Percentiles rank a stretch among this genome's conserved stretches.
phyloP scores from a whole-genome alignment of 1,140 invertebrate genomes.

The Pseudomyrmex sp. region DNA sequence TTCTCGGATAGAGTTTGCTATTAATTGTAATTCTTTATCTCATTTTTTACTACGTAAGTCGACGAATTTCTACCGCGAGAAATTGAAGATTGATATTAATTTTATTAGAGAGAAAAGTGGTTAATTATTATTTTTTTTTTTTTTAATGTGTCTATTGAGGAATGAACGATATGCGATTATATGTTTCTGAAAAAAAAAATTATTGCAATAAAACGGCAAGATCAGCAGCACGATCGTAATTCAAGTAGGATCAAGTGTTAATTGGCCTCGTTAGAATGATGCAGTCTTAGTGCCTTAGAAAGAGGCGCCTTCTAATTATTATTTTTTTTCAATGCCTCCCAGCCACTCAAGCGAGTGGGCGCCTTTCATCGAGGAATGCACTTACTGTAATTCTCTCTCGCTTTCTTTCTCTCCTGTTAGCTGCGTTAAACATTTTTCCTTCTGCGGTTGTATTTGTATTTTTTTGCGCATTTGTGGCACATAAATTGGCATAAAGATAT shows the following conservation, averaged over 20 bases:
- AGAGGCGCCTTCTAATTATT: constrained; percentile 77
- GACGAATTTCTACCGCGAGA: background rate
- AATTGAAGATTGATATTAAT: background rate
- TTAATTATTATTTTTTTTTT: no score
- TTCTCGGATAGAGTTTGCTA: background rate
- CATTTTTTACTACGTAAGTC: background rate
- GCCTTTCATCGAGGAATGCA: constrained; percentile 64
- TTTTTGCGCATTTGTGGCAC: background rate
- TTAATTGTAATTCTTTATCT: background rate
- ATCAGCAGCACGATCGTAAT: constrained; percentile 76
- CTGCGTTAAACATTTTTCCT: constrained; percentile 28
- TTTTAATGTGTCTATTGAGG: background rate
- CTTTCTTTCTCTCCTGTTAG: constrained; percentile 2
- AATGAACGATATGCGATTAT: background rate
- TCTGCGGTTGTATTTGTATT: background rate
- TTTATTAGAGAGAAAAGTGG: no score
- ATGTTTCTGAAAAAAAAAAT: background rate
- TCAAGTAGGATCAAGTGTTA: constrained; percentile 80
- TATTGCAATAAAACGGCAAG: constrained; percentile 46
- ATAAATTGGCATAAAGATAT: no score
- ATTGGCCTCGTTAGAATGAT: constrained; percentile 77
- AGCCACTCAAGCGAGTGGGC: constrained; percentile 39
- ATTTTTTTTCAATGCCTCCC: constrained; percentile 23
- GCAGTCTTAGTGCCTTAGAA: constrained; percentile 51
- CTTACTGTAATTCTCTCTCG: constrained; percentile 35